Evolutionary conservation across 2,888 invertebrate species (phyloP), one percentile per base, ranked within the genome.

Genomic region (Graphium colonna): DNA sequence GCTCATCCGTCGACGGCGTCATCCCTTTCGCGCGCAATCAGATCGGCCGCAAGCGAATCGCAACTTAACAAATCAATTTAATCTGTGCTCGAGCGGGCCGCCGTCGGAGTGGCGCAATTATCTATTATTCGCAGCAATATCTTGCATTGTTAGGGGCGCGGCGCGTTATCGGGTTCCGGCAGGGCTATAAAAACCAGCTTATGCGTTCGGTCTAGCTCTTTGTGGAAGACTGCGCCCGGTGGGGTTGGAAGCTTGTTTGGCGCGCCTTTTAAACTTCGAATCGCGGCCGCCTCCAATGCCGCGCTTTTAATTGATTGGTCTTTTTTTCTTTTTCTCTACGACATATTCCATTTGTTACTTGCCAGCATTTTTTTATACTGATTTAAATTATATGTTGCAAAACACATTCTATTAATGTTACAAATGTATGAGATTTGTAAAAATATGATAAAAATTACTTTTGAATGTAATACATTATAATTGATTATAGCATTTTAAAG

Each of bases 181-280:
- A 89, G 88, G 71, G 81, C 87, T 79, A 88, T 88, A 89, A 89
- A 89, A 89, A 87, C 76, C 75, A 87, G 88, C 87, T 89, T 88
- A 88, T 85, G 87, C 71, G 82, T 75, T 74, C 74, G 72, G 77
- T 85, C 86, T 83, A 81, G 82, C 81, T 73, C 75, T 69, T 66
- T 66, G 66, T 65, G 60, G 60, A 64, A 59, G 61, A 63, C 60
- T 56, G 56, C 52, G 58, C 47, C 41, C 52, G 56, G 54, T 56
- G 57, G 60, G 59, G 59, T 47, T 54, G 59, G 38, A 46, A 45
- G 40, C 55, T 59, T 58, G 56, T 56, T 60, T 61, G 39, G 54
- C 43, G 48, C 26, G 44, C 28, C 39, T 4, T 13, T 36, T 28
- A 21, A 38, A 41, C 42, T 42, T 55, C 52, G 28, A 39, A 49